Conservation (phyloP, 1,140 invertebrate species). For the Diachasma alloeum region DNA sequence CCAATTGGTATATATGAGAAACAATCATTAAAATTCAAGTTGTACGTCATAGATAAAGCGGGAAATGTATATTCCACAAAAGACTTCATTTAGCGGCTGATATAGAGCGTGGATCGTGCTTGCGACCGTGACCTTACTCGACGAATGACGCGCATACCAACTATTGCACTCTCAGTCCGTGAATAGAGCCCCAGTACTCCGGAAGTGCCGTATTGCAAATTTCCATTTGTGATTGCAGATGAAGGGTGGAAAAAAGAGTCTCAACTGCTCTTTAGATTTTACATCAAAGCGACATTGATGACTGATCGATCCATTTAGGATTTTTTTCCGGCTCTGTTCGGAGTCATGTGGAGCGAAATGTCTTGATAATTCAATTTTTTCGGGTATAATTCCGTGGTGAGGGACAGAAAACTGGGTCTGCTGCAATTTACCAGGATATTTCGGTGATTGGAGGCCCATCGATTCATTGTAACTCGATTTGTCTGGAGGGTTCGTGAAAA, state of each 20-base stretch:
- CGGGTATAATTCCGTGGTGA: no score
- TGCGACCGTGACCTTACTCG: not conserved
- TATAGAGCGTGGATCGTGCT: not conserved
- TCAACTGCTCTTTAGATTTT: not conserved
- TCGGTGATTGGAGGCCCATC: no score
- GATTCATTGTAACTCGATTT: no score
- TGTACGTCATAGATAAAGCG: constrained; percentile 64
- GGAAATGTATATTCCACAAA: not conserved
- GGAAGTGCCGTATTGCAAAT: not conserved
- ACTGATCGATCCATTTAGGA: not conserved
- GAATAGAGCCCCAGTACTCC: not conserved
- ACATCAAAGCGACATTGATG: not conserved
- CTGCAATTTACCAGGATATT: no score
- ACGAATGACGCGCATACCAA: not conserved
- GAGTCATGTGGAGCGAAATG: not conserved
- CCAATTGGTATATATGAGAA: no score
- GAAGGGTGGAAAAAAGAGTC: not conserved
- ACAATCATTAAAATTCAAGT: not conserved
- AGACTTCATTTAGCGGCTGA: not conserved
- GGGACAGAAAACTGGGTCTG: no score
- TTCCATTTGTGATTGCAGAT: not conserved
- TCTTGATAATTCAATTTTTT: not conserved
- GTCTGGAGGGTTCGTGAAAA: no score
- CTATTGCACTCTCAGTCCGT: not conserved
- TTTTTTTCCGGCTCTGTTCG: not conserved